Evolutionary conservation across 2,113 vertebrate species (phyloP).

Genomic region (Collichthys lucidus): DNA sequence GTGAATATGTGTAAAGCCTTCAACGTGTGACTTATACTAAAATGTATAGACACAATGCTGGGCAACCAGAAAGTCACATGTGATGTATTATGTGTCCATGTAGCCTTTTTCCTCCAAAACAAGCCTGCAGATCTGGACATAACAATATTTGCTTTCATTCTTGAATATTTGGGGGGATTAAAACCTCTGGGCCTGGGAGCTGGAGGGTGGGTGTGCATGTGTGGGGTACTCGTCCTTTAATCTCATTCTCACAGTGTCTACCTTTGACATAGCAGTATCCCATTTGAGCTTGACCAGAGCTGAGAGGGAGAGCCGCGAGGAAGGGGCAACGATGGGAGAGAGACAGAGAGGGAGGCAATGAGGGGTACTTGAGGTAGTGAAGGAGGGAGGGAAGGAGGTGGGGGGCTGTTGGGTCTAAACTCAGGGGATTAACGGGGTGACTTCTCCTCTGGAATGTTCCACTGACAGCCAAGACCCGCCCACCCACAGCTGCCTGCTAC

Average conservation of each 20-base stretch:
- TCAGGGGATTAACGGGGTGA: conserved; percentile 84
- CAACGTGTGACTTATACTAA: not conserved
- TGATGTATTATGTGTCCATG: conserved; percentile 1
- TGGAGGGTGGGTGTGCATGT: conserved; percentile 42
- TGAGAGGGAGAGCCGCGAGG: conserved; percentile 38
- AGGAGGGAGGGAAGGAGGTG: conserved; percentile 37
- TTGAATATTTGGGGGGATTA: conserved; percentile 82
- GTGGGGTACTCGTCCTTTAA: conserved; percentile 69
- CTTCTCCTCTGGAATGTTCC: conserved; percentile 85
- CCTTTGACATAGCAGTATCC: conserved; percentile 69
- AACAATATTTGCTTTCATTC: conserved; percentile 80
- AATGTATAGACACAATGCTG: not conserved
- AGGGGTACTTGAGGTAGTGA: conserved; percentile 52
- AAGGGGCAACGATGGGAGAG: conserved; percentile 41
- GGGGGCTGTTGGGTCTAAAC: conserved; percentile 68
- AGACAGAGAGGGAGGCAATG: conserved; percentile 34
- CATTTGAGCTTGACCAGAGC: conserved; percentile 67
- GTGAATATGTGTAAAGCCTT: not conserved
- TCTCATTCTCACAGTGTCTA: conserved; percentile 75
- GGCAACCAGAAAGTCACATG: not conserved
- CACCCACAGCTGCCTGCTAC: conserved; percentile 81
- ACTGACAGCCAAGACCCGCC: conserved; percentile 81
- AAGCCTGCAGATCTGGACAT: conserved; percentile 48
- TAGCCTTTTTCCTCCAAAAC: conserved; percentile 18
- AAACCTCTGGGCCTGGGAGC: conserved; percentile 59